These are phyloP conservation scores for Mus musculus DNA, from an alignment of 2,113 vertebrate species.

Conservation along the genomic window DNA sequence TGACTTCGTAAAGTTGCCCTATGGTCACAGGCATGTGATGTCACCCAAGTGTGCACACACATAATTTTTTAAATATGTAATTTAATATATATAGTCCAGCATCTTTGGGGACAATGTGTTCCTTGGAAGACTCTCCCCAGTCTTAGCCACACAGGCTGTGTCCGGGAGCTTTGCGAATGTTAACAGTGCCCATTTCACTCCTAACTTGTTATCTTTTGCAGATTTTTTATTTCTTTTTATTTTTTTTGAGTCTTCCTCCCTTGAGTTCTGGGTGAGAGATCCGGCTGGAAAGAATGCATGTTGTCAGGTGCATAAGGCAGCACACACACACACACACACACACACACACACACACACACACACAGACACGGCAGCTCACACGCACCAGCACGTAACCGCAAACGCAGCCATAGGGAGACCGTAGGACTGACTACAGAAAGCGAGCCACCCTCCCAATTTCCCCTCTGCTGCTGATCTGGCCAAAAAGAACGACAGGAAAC, in stretches of 20 bases:
- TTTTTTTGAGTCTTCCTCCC: background rate
- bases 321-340: background rate
- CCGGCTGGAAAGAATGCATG: background rate
- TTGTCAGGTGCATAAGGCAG: background rate
- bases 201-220: conserved; percentile 13
- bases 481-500: conserved; percentile 97
- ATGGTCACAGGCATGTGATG: background rate
- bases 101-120: background rate
- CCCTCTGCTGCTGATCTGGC: conserved; percentile 94
- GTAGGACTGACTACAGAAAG: conserved; percentile 84
- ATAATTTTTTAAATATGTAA: background rate
- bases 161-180: background rate
- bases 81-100: background rate
- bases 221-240: background rate
- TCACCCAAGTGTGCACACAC: background rate
- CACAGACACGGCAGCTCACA: background rate
- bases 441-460: conserved; percentile 91
- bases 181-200: background rate
- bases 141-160: background rate
- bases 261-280: conserved; percentile 28
- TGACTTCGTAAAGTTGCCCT: background rate
- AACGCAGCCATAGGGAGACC: background rate
- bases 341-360: background rate
- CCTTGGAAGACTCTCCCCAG: background rate
- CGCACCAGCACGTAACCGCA: background rate